phyloP scores from a whole-genome alignment of 23 tunicate genomes.

The Trididemnum miniatum region DNA sequence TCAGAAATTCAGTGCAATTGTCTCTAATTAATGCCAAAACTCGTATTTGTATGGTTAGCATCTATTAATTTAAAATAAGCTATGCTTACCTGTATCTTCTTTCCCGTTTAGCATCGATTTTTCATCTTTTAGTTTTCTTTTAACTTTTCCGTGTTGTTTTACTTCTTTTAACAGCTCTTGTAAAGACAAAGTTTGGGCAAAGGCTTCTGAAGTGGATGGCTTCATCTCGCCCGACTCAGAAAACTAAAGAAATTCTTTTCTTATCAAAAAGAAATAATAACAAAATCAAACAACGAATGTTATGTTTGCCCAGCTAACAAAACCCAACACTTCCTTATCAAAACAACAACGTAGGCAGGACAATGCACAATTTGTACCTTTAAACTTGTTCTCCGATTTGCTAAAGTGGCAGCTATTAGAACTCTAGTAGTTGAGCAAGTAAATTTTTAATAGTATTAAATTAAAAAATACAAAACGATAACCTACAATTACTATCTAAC shows the following conservation, averaged over 20 bases:
- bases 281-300: neutral
- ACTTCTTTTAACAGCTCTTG: conserved; percentile 26
- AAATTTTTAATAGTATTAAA: too few relatives aligned
- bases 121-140: neutral
- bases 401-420: too few relatives aligned
- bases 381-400: neutral
- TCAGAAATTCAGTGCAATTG: too few relatives aligned
- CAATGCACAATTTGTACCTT: neutral
- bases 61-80: too few relatives aligned
- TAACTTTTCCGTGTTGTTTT: conserved; percentile 8
- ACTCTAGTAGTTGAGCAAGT: too few relatives aligned
- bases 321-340: too few relatives aligned
- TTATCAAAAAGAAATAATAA: neutral
- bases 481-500: too few relatives aligned
- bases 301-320: conserved; percentile 20
- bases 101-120: neutral
- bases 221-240: conserved; percentile 23
- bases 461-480: too few relatives aligned
- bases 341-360: neutral
- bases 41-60: too few relatives aligned
- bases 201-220: conserved; percentile 31
- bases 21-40: too few relatives aligned
- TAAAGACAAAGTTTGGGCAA: conserved; percentile 36
- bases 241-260: conserved; percentile 5
- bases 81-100: conserved; percentile 32